Conservation (phyloP, 2,797 vertebrate species). For the Fistularia commersonii region DNA sequence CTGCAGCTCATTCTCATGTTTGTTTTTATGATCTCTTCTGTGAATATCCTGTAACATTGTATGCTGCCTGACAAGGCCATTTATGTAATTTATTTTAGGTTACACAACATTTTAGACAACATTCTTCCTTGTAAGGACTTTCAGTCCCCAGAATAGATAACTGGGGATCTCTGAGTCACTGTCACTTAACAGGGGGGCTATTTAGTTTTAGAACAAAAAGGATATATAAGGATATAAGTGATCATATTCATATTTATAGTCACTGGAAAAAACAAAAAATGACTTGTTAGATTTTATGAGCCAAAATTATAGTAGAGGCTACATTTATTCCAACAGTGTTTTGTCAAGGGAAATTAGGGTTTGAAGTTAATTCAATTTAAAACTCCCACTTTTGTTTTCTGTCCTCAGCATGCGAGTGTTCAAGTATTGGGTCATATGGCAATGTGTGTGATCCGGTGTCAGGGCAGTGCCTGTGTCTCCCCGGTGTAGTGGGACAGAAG, state of each 20-base stretch:
- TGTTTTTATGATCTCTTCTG: conserved; percentile 13
- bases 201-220: no score
- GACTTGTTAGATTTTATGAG: no score
- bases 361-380: conserved; percentile 4
- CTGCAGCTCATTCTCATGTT: conserved; percentile 53
- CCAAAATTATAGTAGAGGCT: no score
- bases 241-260: no score
- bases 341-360: conserved; percentile 4
- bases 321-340: no score
- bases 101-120: conserved; percentile 16
- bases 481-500: conserved; percentile 70
- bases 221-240: no score
- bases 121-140: conserved; percentile 34
- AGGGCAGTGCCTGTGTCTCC: conserved; percentile 82
- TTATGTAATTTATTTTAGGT: conserved; percentile 14
- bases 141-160: conserved; percentile 24
- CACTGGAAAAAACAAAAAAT: no score
- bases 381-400: conserved; percentile 5
- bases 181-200: no score
- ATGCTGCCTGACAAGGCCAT: conserved; percentile 8
- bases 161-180: conserved; percentile 22
- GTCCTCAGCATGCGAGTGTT: conserved; percentile 81
- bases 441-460: conserved; percentile 65
- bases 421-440: conserved; percentile 72
- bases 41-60: conserved; percentile 14